A percentile compares a stretch with the other conserved stretches of the same genome.
phyloP scores from a whole-genome alignment of 2,113 vertebrate genomes.

The Pithys albifrons region DNA sequence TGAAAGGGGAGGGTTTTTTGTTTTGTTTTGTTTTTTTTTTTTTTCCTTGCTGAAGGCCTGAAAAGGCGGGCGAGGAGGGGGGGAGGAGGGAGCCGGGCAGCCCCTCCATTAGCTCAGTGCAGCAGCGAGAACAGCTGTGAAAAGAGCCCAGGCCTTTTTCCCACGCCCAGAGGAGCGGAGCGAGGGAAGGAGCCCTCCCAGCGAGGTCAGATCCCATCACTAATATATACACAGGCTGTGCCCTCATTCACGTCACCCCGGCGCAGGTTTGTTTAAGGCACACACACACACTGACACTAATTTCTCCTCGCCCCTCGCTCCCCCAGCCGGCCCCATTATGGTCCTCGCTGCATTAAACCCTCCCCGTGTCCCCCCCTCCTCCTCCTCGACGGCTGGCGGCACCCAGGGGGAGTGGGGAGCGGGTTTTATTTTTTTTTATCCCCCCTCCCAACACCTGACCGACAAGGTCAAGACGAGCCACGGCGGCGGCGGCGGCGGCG shows the following conservation, averaged over 20 bases:
- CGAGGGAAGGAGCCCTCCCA: slow-evolving; percentile 79
- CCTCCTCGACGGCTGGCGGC: not conserved
- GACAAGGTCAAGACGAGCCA: not conserved
- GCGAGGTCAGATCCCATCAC: slow-evolving; percentile 87
- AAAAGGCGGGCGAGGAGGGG: slow-evolving; percentile 61
- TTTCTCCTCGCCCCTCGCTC: slow-evolving; percentile 52
- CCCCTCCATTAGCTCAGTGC: slow-evolving; percentile 86
- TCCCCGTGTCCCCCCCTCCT: not conserved
- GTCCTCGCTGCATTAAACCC: not conserved
- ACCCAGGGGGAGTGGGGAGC: not conserved
- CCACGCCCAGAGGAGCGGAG: slow-evolving; percentile 83
- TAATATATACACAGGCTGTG: slow-evolving; percentile 84
- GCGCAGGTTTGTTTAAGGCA: slow-evolving; percentile 81
- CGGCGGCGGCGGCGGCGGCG: not conserved
- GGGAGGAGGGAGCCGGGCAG: slow-evolving; percentile 66
- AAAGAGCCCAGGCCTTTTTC: slow-evolving; percentile 92
- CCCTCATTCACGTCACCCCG: slow-evolving; percentile 77
- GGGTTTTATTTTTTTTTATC: not conserved
- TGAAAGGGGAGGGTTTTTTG: slow-evolving; percentile 73
- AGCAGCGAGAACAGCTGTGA: slow-evolving; percentile 88
- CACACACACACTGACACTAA: slow-evolving; percentile 81
- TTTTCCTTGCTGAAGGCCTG: slow-evolving; percentile 61
- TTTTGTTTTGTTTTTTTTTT: too few species aligned
- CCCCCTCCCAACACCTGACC: not conserved
- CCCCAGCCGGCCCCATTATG: slow-evolving; percentile 34